Base-by-base conservation (phyloP, 2,888 invertebrate genomes). In the Rutpela maculata region DNA sequence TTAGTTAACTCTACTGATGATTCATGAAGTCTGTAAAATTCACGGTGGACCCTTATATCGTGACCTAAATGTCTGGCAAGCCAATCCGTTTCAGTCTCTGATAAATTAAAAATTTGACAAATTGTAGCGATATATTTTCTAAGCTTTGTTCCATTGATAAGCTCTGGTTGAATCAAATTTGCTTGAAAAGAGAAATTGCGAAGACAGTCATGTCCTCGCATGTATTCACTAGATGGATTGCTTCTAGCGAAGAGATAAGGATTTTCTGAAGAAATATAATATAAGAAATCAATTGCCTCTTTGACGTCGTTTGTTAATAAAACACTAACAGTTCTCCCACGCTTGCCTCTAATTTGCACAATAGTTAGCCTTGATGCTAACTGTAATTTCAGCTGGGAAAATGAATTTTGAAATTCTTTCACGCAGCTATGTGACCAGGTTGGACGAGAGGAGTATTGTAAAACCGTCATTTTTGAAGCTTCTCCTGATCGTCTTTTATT, bases 21-120 rank as follows among this genome's bases (percentile, higher is more conserved):
- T 59, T 85, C 82, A 19, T 85, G 85, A n/a, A 86, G 67, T n/a
- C 85, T 74, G 63, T 86, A 85, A 74, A 82, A 85, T 55, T 84
- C 80, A 22, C 83, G 57, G 66, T 85, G 84, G 0, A 84, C 80
- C 43, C n/a, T n/a, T n/a, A n/a, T n/a, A n/a, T n/a, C n/a, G n/a
- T n/a, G n/a, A n/a, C n/a, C n/a, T n/a, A 85, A 63, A 77, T 83
- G 84, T 57, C 82, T 65, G 1, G 84, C 85, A 17, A 85, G 63
- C 82, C 84, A 85, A 65, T 84, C 84, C 31, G 57, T 63, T 74
- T 85, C 85, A 74, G 82, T 84, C 76, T 84, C 83, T 10, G 71
- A 80, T 17, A 84, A 74, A 73, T 85, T 79, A 22, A 85, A 84
- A n/a, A n/a, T n/a, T n/a, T n/a, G n/a, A n/a, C n/a, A n/a, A n/a